phyloP scores from a whole-genome alignment of 2,113 vertebrate species.

The Cranoglanis bouderius region DNA sequence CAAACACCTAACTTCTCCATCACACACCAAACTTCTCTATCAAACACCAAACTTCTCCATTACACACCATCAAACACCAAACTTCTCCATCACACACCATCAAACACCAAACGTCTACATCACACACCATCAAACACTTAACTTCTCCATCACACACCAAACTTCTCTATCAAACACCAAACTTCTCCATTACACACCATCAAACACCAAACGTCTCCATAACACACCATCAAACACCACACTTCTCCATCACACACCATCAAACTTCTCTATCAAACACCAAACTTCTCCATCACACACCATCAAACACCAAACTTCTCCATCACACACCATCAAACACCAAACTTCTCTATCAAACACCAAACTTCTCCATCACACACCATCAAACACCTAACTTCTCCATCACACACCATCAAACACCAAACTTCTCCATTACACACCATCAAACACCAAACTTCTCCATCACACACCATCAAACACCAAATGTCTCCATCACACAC shows the following conservation, averaged over 20 bases:
- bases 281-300: not conserved
- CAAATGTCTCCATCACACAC: not conserved
- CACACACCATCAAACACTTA: not conserved
- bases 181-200: not conserved
- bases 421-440: not conserved
- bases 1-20: not conserved
- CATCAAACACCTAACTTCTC: not conserved
- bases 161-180: not conserved
- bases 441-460: not conserved
- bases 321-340: not conserved
- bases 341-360: not conserved
- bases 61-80: not conserved
- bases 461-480: not conserved
- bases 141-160: not conserved
- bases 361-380: not conserved
- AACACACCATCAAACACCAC: too few relatives aligned
- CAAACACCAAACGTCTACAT: too few relatives aligned
- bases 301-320: too few relatives aligned
- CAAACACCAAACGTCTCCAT: too few relatives aligned
- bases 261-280: not conserved
- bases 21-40: not conserved
- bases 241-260: not conserved
- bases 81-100: not conserved
- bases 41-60: not conserved
- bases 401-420: not conserved